Conservation (phyloP, 2,797 vertebrate species). For the Phoeniculus purpureus region DNA sequence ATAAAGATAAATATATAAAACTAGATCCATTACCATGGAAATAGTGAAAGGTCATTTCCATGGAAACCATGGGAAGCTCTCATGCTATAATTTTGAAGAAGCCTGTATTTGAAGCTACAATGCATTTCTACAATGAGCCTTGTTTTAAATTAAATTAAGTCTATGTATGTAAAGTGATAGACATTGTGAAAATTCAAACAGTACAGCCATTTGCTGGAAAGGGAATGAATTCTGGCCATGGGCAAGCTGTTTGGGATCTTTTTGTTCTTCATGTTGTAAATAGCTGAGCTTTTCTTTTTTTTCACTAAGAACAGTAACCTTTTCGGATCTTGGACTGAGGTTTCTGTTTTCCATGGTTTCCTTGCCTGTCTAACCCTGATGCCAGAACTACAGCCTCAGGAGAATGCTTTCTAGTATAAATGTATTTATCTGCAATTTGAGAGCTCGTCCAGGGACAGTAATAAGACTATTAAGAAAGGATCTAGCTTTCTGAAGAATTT, state of each 20-base stretch:
- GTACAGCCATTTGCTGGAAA: background rate
- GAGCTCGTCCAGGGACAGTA: background rate
- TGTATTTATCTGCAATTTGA: background rate
- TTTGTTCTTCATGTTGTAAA: constrained; percentile 30
- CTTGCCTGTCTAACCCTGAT: background rate
- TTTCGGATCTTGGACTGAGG: background rate
- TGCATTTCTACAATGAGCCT: constrained; percentile 55
- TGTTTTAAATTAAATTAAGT: constrained; percentile 63
- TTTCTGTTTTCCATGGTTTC: constrained; percentile 13
- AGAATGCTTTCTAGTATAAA: background rate
- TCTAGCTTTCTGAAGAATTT: background rate
- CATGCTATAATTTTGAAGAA: constrained; percentile 71
- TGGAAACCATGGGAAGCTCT: constrained; percentile 73
- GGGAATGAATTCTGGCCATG: background rate
- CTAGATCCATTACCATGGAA: constrained; percentile 76
- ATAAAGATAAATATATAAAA: constrained; percentile 77
- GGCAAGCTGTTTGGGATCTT: background rate
- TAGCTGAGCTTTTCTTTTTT: background rate
- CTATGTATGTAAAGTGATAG: constrained; percentile 14
- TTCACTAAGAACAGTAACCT: background rate
- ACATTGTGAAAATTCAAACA: constrained; percentile 13
- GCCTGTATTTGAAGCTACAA: constrained; percentile 57
- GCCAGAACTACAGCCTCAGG: background rate
- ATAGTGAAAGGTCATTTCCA: constrained; percentile 79
- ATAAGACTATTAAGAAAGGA: background rate